These are phyloP conservation scores for Trisateles emortualis DNA, from an alignment of 2,888 invertebrate species.

Conservation along the genomic window DNA sequence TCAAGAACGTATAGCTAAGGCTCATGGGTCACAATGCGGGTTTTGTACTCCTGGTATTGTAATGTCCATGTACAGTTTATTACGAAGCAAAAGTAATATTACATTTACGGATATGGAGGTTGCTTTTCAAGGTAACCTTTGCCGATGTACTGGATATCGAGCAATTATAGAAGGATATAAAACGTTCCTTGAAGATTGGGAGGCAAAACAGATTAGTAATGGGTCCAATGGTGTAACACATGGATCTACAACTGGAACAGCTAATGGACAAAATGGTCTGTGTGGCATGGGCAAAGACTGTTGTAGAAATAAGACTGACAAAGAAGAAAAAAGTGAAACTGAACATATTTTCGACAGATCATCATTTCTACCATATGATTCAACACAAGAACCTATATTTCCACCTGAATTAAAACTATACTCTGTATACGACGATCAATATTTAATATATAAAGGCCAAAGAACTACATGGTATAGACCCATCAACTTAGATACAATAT, in stretches of 20 bases:
- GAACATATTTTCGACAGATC: slow-evolving; percentile 87
- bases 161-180: slow-evolving; percentile 94
- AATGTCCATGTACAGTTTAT: slow-evolving; percentile 95
- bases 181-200: slow-evolving; percentile 92
- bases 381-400: slow-evolving; percentile 93
- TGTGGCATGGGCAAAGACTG: slow-evolving; percentile 89
- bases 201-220: slow-evolving; percentile 72
- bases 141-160: slow-evolving; percentile 95
- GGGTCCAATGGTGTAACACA: slow-evolving; percentile 47
- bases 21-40: slow-evolving; percentile 96
- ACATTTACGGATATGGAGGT: slow-evolving; percentile 89
- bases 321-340: slow-evolving; percentile 75
- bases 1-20: slow-evolving; percentile 92
- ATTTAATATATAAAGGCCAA: slow-evolving; percentile 78
- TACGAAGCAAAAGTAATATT: slow-evolving; percentile 85
- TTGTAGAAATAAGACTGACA: slow-evolving; percentile 83
- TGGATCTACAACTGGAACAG: slow-evolving; percentile 41
- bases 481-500: slow-evolving; percentile 85
- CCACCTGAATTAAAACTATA: slow-evolving; percentile 92
- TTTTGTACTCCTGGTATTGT: slow-evolving; percentile 96
- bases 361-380: slow-evolving; percentile 90
- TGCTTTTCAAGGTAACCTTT: slow-evolving; percentile 92
- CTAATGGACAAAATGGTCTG: slow-evolving; percentile 52
- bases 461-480: slow-evolving; percentile 91
- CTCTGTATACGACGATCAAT: slow-evolving; percentile 87